Percentiles rank a stretch among this genome's conserved stretches.
These are phyloP conservation scores for Sesamia inferens DNA, from an alignment of 2,888 invertebrate species.

Conservation along the genomic window DNA sequence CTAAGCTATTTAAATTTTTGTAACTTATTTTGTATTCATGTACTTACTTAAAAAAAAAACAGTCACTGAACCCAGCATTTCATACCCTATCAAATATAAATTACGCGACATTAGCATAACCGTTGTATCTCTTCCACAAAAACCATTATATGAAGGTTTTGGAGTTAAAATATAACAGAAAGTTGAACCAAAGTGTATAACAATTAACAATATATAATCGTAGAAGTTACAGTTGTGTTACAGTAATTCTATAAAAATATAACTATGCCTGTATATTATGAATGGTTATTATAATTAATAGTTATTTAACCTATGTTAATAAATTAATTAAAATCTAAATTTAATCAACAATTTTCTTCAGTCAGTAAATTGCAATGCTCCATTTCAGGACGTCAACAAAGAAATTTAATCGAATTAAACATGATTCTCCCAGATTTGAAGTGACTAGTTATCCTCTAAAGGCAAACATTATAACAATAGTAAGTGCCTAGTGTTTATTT, in stretches of 20 bases:
- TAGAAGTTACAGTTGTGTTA: background rate
- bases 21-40: background rate
- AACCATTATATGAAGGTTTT: background rate
- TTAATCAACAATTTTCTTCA: background rate
- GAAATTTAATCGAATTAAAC: slow-evolving; percentile 49
- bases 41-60: background rate
- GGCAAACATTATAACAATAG: slow-evolving; percentile 72
- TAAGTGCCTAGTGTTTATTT: slow-evolving; percentile 61
- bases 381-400: slow-evolving; percentile 76
- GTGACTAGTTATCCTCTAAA: slow-evolving; percentile 84
- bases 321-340: background rate
- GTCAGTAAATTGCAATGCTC: background rate
- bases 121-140: background rate
- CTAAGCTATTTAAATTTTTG: slow-evolving; percentile 7
- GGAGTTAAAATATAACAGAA: background rate
- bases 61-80: background rate
- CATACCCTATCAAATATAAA: background rate
- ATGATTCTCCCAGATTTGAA: slow-evolving; percentile 76
- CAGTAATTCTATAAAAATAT: background rate
- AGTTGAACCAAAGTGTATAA: no score
- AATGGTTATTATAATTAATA: slow-evolving; percentile 70
- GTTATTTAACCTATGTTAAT: background rate
- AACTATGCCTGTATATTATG: slow-evolving; percentile 75
- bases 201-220: no score
- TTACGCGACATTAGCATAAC: background rate